Base-by-base conservation (phyloP, 2,888 invertebrate genomes). In the Mellilla xanthometata region DNA sequence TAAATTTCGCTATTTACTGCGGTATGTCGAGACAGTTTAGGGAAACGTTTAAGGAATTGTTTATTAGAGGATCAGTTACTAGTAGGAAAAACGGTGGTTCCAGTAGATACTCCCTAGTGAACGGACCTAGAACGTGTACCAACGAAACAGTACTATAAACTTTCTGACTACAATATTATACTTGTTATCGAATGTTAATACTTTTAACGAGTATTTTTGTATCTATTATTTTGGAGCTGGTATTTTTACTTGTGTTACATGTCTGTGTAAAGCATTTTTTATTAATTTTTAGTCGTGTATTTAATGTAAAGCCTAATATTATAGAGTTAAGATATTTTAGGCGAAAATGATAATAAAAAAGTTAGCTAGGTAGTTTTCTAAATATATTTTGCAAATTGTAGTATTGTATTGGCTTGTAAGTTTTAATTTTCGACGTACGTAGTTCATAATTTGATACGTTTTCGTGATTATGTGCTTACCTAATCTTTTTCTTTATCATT, bases 11-110 rank as follows among this genome's bases (percentile, higher is more conserved):
- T 49, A 97, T 98, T 56, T 98, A 98, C 72, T 98, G 97, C 76
- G 97, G 97, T 12, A 99, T 98, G 98, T 97, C 96, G 22, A 90
- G 96, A 22, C 97, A 96, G 76, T 98, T 98, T 79, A 91, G 98
- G 36, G 97, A 97, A 76, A 98, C 98, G 0, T 98, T 98, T 77
- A 96, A 96, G 68, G 95, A 95, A 65, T 74, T 93, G 4, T 97
- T 98, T 70, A 92, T 95, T 29, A 79, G 93, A 31, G 92, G 91
- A 0, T 90, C 91, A 1, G 90, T 90, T 0, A 91, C 92, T 2
- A 92, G 92, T 58, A 90, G 92, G 60, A 92, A 92, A 62, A 93
- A 93, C 57, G 93, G 92, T 2, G 92, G 93, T 0, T 95, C 95
- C 0, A 94, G 95, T 35, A 91, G 94, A 61, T 96, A 96, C 73